Conservation (phyloP, 2,113 vertebrate genomes). For the Aptenodytes forsteri region DNA sequence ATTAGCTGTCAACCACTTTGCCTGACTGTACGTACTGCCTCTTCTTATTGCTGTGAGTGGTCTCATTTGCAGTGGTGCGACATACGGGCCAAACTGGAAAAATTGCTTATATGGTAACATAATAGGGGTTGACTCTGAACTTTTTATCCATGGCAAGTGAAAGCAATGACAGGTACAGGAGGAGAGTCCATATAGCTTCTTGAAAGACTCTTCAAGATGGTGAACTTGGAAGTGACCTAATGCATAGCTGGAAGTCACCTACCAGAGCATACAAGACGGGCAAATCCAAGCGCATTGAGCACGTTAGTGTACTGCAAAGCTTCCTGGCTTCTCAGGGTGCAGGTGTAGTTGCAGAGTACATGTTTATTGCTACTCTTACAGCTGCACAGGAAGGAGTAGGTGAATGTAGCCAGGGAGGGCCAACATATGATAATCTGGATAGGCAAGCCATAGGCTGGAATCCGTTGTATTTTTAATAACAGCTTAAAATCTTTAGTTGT, state of each 20-base stretch:
- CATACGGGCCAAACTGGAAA: neutral
- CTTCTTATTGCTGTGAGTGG: neutral
- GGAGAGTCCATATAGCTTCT: fast-evolving
- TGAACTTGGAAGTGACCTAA: neutral
- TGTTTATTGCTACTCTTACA: neutral
- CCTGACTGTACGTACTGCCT: neutral
- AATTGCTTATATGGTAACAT: neutral
- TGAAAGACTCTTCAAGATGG: neutral
- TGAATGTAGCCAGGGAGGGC: neutral
- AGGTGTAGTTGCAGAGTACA: neutral
- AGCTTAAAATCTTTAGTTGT: neutral
- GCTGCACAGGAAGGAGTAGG: neutral
- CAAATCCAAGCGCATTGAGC: neutral
- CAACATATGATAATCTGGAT: neutral
- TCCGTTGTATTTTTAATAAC: neutral
- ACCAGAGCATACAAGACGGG: neutral
- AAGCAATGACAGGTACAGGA: neutral
- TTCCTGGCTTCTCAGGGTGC: neutral
- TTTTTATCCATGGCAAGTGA: neutral
- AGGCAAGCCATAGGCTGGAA: neutral
- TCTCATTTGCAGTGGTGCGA: neutral
- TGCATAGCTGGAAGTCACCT: neutral
- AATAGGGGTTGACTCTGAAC: neutral
- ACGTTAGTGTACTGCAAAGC: neutral
- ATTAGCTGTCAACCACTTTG: neutral